Evolutionary conservation across 2,888 invertebrate species (phyloP).

Genomic region (Apamea epomidion): DNA sequence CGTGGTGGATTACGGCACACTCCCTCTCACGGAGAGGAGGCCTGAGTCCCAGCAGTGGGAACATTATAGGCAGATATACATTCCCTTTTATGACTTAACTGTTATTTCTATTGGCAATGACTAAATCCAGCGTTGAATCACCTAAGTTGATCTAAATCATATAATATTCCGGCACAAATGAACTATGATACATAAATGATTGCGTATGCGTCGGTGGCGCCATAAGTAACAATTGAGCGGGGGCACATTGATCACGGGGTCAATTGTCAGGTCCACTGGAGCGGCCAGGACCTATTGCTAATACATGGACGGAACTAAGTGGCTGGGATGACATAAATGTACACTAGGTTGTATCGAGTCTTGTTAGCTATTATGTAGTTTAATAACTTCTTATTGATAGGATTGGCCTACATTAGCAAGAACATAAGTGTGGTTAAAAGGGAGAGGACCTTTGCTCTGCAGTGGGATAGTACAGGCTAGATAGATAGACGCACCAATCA

Average conservation of each 20-base stretch:
- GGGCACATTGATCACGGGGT: conserved; percentile 71
- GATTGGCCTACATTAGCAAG: neutral
- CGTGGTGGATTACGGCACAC: neutral
- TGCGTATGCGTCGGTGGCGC: conserved; percentile 51
- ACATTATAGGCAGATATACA: neutral
- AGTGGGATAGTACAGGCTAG: neutral
- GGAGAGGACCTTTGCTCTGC: neutral
- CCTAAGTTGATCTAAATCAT: neutral
- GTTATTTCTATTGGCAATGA: neutral
- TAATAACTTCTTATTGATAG: neutral
- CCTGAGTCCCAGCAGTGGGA: neutral
- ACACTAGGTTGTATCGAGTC: neutral
- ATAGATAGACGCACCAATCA: neutral
- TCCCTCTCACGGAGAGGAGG: neutral
- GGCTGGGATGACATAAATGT: conserved; percentile 6
- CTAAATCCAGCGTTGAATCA: neutral
- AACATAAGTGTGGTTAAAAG: neutral
- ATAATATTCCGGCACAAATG: conserved; percentile 19
- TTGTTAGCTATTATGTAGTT: neutral
- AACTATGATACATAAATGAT: conserved; percentile 38
- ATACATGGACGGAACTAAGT: conserved; percentile 41
- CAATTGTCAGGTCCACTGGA: conserved; percentile 69
- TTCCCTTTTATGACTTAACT: neutral
- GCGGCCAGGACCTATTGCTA: conserved; percentile 49
- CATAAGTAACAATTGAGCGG: conserved; percentile 58